phyloP scores from a whole-genome alignment of 1,140 invertebrate species.

The Ganaspis sp. region DNA sequence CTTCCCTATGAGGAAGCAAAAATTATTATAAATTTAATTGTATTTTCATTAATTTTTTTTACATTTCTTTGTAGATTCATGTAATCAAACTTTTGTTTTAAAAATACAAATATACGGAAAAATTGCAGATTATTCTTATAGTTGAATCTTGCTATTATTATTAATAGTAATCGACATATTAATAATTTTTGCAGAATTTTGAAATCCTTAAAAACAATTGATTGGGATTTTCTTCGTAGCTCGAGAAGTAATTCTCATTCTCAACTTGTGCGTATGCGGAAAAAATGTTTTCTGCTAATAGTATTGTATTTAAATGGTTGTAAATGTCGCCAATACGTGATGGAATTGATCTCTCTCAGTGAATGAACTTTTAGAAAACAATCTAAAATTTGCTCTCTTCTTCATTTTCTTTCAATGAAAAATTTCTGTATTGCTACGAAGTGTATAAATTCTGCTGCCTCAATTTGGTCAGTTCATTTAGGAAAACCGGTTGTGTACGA shows the following conservation, averaged over 20 bases:
- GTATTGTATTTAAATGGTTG: background rate
- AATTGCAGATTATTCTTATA: no score
- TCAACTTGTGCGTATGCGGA: constrained; percentile 13
- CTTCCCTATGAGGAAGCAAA: no score
- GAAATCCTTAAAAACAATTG: background rate
- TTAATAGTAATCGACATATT: no score
- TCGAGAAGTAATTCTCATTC: constrained; percentile 2
- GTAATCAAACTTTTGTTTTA: no score
- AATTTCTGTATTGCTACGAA: no score
- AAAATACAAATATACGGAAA: no score
- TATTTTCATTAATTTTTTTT: no score
- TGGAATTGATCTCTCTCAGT: background rate
- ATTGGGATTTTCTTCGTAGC: background rate
- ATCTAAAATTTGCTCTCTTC: background rate
- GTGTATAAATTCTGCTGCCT: no score
- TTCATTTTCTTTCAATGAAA: background rate
- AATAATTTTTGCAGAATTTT: no score
- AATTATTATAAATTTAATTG: no score
- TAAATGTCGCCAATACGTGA: background rate
- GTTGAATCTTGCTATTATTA: no score
- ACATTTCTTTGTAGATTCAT: no score
- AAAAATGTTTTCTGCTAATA: constrained; percentile 5
- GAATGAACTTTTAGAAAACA: constrained; percentile 5
- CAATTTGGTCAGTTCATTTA: background rate
- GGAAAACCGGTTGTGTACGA: constrained; percentile 8